Conservation (phyloP, 2,888 invertebrate genomes). For the Endotricha flammealis region DNA sequence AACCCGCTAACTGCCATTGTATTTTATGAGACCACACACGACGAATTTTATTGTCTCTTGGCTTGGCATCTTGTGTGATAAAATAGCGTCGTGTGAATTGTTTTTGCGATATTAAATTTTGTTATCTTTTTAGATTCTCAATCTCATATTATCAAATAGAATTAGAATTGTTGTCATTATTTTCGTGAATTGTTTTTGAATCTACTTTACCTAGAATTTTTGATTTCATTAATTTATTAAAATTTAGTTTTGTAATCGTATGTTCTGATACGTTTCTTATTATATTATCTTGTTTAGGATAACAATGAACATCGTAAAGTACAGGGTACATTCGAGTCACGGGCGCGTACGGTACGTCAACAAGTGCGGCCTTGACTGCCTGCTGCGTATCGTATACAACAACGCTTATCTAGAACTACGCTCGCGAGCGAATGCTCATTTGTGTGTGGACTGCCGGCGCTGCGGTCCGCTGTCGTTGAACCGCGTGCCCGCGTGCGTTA, state of each 20-base stretch:
- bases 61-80: too few relatives aligned
- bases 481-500: constrained; percentile 30
- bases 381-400: constrained; percentile 24
- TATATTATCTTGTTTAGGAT: constrained; percentile 46
- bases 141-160: too few relatives aligned
- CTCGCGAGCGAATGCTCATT: constrained; percentile 45
- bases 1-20: constrained; percentile 13
- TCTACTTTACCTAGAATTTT: too few relatives aligned
- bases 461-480: constrained; percentile 28
- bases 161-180: too few relatives aligned
- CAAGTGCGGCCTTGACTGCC: constrained; percentile 55
- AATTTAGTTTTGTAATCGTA: too few relatives aligned
- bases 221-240: too few relatives aligned
- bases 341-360: constrained; percentile 51
- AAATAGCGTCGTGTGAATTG: too few relatives aligned
- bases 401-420: constrained; percentile 53
- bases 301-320: constrained; percentile 49
- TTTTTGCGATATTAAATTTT: too few relatives aligned
- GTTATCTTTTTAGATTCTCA: too few relatives aligned
- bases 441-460: constrained; percentile 39
- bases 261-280: constrained; percentile 17
- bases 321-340: constrained; percentile 57
- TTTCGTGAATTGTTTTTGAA: too few relatives aligned
- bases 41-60: not conserved
- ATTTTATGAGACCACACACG: constrained; percentile 26